Evolutionary conservation across 1,140 invertebrate genomes (phyloP).

Genomic region (Megalonaias nervosa): DNA sequence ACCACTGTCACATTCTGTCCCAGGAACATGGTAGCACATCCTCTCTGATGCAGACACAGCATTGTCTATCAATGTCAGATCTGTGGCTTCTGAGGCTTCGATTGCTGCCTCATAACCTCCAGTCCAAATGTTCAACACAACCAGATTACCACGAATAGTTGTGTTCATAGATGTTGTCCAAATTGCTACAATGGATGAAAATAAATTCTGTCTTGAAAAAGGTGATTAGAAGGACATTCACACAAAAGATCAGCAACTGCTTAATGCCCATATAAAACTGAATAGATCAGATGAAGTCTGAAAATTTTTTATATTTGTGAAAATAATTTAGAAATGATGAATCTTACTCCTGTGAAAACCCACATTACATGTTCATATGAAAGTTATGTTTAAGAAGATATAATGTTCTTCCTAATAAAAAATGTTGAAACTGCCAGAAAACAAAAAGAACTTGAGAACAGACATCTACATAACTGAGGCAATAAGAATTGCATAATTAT

Average conservation of each 20-base stretch:
- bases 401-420: too few relatives aligned
- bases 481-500: too few relatives aligned
- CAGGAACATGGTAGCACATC: slow-evolving; percentile 44
- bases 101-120: slow-evolving; percentile 55
- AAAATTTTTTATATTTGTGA: not conserved
- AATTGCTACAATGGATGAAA: slow-evolving; percentile 37
- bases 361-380: not conserved
- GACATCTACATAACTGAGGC: too few relatives aligned
- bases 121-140: slow-evolving; percentile 41
- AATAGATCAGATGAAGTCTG: not conserved
- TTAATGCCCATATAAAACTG: not conserved
- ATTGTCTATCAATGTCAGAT: slow-evolving; percentile 51
- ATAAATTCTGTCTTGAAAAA: too few relatives aligned
- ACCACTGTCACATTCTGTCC: slow-evolving; percentile 41
- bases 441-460: too few relatives aligned
- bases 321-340: not conserved
- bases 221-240: not conserved
- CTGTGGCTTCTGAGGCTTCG: slow-evolving; percentile 41
- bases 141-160: slow-evolving; percentile 47
- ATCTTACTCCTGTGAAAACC: too few relatives aligned
- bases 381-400: too few relatives aligned
- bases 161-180: slow-evolving; percentile 26
- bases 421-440: too few relatives aligned
- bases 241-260: not conserved
- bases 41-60: slow-evolving; percentile 58